These are phyloP conservation scores for Bufo gargarizans DNA, from an alignment of 2,113 vertebrate species.

Conservation along the genomic window DNA sequence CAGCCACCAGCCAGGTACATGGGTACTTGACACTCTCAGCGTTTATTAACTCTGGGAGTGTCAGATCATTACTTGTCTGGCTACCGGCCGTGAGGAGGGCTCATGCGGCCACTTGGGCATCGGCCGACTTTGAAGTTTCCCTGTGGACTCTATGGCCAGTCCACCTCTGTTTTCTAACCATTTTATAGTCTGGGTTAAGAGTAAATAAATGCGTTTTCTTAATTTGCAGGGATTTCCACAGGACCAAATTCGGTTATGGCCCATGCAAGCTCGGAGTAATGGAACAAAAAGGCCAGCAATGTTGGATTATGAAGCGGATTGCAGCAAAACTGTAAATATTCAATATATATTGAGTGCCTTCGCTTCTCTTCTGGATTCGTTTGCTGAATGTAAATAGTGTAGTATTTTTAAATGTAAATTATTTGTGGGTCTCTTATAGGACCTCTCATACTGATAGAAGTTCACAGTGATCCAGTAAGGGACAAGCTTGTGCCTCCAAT, in stretches of 20 bases:
- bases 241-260: constrained; percentile 98
- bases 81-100: too few species aligned
- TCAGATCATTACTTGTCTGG: too few species aligned
- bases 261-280: constrained; percentile 98
- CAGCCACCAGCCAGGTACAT: too few species aligned
- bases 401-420: constrained; percentile 25
- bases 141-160: too few species aligned
- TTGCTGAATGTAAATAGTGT: constrained; percentile 38
- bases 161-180: too few species aligned
- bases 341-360: constrained; percentile 28
- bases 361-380: constrained; percentile 34
- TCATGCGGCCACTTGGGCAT: too few species aligned
- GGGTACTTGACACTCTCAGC: too few species aligned
- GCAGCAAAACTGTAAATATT: constrained; percentile 91
- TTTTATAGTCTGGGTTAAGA: background rate
- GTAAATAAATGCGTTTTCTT: background rate
- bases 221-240: constrained; percentile 91
- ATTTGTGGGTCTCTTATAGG: background rate
- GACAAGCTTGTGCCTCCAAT: background rate
- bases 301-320: constrained; percentile 97
- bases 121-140: too few species aligned
- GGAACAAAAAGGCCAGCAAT: constrained; percentile 97
- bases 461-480: background rate
- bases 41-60: too few species aligned
- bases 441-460: background rate